Conservation (phyloP, 2,888 invertebrate species). For the Tortrix viridana region DNA sequence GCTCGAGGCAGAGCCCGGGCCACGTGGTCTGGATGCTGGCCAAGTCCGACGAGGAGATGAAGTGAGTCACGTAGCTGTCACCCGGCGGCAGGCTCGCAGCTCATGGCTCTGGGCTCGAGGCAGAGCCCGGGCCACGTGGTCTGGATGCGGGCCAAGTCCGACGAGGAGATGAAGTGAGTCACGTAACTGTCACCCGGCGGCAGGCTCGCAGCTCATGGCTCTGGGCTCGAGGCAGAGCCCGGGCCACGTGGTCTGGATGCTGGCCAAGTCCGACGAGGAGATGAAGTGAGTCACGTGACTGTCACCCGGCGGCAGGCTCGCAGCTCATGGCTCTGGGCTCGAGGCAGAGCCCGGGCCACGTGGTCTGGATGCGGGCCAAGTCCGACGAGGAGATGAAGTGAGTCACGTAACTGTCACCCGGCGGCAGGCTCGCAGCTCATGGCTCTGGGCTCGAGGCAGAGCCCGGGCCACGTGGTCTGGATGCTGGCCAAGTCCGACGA, state of each 20-base stretch:
- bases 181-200: conserved; percentile 85
- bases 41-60: conserved; percentile 90
- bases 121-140: conserved; percentile 88
- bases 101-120: conserved; percentile 90
- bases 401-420: no score
- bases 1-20: conserved; percentile 87
- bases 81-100: conserved; percentile 88
- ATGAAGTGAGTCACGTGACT: conserved; percentile 86
- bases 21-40: conserved; percentile 93
- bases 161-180: conserved; percentile 90
- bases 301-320: no score
- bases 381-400: conserved; percentile 91
- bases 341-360: conserved; percentile 86
- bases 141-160: conserved; percentile 92
- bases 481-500: no score
- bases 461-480: no score
- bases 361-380: conserved; percentile 92
- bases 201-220: conserved; percentile 89
- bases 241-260: conserved; percentile 91
- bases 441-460: no score
- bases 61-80: conserved; percentile 86
- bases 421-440: no score
- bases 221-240: conserved; percentile 88
- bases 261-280: conserved; percentile 90
- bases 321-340: conserved; percentile 91